Evolutionary conservation across 1,140 invertebrate genomes (phyloP), one percentile per base, ranked within the genome.

Genomic region (Camponotus vicinus): DNA sequence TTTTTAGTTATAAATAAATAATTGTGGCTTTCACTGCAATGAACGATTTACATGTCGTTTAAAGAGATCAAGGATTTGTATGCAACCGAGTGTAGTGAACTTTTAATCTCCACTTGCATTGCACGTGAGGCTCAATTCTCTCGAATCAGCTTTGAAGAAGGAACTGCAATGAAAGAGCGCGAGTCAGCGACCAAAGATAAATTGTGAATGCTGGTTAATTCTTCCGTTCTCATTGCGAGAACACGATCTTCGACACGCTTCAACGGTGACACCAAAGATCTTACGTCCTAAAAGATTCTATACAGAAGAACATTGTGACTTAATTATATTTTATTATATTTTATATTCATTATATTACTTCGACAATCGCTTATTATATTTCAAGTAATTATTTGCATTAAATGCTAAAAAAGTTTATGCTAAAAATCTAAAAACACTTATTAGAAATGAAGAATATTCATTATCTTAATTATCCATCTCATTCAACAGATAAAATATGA

Each of bases 131-230:
- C 57, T 88, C 61, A 88, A 88, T 86, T 37, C 67, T 63, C 66
- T 85, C 21, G 73, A 75, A 79, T 73, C 73, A 61, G 78, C 84
- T 89, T 79, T 64, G 40, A 37, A 59, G 78, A 84, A 89, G 86
- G 59, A 55, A 52, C 73, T 18, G 11, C 75, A 71, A 55, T 89
- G 78, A 89, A 89, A 83, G 89, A 45, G 73, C 88, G 27, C 32
- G 63, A 82, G 77, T 71, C 86, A 40, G 45, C 57, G 85, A 77
- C 80, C 78, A 42, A 85, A 77, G 75, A 71, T 66, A 49, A 34
- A n/a, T 45, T 86, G 49, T 52, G 59, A 90, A 90, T 88, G 59
- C 76, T 57, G 66, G 61, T 45, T 87, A 73, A 88, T 88, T 87
- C 77, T 85, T 82, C 76, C 70, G 73, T 69, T 76, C 52, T 52